A percentile compares a stretch with the other conserved stretches of the same genome.
phyloP scores from a whole-genome alignment of 35 echinoderm and acorn worm genomes.

The Nesometra sesokonis region DNA sequence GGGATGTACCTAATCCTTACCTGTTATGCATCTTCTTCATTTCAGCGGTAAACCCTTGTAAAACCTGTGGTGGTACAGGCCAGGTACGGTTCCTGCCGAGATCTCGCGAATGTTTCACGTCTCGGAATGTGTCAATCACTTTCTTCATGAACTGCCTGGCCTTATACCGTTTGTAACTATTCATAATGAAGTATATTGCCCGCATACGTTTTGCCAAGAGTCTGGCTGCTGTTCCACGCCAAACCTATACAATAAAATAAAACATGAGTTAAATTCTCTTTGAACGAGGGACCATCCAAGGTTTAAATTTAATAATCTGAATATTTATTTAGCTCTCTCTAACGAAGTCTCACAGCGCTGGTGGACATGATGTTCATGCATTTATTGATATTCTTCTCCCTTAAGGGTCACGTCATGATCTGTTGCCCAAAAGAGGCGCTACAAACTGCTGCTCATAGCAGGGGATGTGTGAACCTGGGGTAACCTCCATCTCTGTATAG shows the following conservation, averaged over 20 bases:
- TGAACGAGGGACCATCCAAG: too few relatives aligned
- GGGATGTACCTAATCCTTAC: conserved; percentile 25
- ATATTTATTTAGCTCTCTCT: too few relatives aligned
- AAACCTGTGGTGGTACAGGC: conserved; percentile 55
- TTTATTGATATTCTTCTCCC: too few relatives aligned
- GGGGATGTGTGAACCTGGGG: too few relatives aligned
- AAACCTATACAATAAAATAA: conserved; percentile 45
- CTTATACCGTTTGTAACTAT: conserved; percentile 55
- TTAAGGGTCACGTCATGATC: too few relatives aligned
- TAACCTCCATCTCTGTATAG: too few relatives aligned
- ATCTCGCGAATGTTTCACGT: conserved; percentile 47
- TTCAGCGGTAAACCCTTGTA: conserved; percentile 35
- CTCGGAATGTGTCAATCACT: conserved; percentile 48
- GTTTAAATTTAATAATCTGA: too few relatives aligned
- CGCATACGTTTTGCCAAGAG: conserved; percentile 53
- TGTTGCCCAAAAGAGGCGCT: too few relatives aligned
- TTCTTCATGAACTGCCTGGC: conserved; percentile 60
- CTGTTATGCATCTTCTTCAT: conserved; percentile 66
- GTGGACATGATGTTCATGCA: too few relatives aligned
- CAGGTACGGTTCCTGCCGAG: conserved; percentile 67
- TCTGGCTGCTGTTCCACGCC: conserved; percentile 86
- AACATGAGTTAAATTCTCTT: too few relatives aligned
- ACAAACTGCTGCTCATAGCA: too few relatives aligned
- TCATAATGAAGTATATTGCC: conserved; percentile 80
- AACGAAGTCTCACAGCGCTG: too few relatives aligned